Conservation (phyloP, 2,797 vertebrate species). For the Molossus molossus region DNA sequence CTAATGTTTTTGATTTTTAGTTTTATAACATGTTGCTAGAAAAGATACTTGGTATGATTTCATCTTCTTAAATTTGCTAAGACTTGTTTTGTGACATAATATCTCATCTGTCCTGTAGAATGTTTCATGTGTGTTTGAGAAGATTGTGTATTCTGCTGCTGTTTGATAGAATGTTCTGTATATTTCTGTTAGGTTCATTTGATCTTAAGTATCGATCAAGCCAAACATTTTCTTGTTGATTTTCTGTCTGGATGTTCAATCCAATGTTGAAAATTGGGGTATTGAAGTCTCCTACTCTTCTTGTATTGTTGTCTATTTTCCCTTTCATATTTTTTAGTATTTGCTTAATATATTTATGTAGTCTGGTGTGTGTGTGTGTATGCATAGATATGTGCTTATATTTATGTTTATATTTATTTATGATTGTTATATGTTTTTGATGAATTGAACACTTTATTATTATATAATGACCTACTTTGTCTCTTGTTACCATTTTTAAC, state of each 20-base stretch:
- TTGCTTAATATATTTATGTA: slow-evolving; percentile 12
- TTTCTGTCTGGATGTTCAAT: background rate
- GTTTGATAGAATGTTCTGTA: background rate
- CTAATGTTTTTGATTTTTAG: background rate
- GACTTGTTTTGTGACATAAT: background rate
- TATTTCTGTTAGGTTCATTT: background rate
- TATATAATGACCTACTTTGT: slow-evolving; percentile 12
- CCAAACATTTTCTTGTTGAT: background rate
- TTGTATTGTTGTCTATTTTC: background rate
- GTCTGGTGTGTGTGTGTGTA: background rate
- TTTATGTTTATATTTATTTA: background rate
- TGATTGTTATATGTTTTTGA: background rate
- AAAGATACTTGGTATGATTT: background rate
- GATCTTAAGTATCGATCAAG: background rate
- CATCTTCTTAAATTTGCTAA: slow-evolving; percentile 27
- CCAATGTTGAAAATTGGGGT: background rate
- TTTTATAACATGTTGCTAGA: background rate
- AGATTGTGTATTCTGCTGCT: background rate
- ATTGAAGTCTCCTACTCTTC: background rate
- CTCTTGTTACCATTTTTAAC: background rate
- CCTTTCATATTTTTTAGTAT: background rate
- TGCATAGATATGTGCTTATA: background rate
- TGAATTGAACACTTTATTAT: background rate
- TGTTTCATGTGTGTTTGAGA: background rate
- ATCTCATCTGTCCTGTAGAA: background rate